These are phyloP conservation scores for Sarcophaga rosellei DNA, from an alignment of 2,888 invertebrate genomes.

Conservation along the genomic window DNA sequence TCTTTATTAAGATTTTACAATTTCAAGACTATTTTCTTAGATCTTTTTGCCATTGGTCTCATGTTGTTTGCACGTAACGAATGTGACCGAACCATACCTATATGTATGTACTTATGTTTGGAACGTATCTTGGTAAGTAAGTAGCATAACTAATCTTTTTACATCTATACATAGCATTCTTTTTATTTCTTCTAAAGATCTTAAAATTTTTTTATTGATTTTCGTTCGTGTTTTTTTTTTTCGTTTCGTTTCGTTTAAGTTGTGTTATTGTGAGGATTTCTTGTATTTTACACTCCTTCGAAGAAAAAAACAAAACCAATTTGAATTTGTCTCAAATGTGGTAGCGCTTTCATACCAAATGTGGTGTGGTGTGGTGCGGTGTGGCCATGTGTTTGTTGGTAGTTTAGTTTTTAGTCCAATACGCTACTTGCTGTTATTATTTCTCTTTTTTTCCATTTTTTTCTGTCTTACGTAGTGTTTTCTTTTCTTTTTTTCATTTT, in stretches of 20 bases:
- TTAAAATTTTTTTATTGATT: conserved; percentile 53
- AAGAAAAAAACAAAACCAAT: conserved; percentile 28
- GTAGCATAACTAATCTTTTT: conserved; percentile 65
- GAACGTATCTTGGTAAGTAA: conserved; percentile 48
- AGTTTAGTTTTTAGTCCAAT: conserved; percentile 43
- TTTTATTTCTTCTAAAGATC: conserved; percentile 23
- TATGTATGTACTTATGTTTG: conserved; percentile 1
- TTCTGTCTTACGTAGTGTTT: conserved; percentile 36
- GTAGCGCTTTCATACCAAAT: conserved; percentile 49
- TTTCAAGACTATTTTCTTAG: conserved; percentile 29
- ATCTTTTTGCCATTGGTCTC: conserved; percentile 16
- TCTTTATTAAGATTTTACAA: conserved; percentile 60
- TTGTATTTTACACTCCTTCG: conserved; percentile 52
- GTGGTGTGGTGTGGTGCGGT: neutral
- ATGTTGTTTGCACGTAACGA: neutral
- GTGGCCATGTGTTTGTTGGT: conserved; percentile 12
- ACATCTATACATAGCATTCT: conserved; percentile 55
- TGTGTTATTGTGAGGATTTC: conserved; percentile 28
- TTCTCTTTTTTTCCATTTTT: neutral
- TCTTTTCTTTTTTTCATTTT: neutral
- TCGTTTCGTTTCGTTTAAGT: conserved; percentile 26
- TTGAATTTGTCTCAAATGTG: conserved; percentile 55
- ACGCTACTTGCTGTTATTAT: conserved; percentile 50
- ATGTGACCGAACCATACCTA: neutral
- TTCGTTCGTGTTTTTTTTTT: conserved; percentile 6